phyloP scores from a whole-genome alignment of 2,797 vertebrate species.

The Anguilla marmorata region DNA sequence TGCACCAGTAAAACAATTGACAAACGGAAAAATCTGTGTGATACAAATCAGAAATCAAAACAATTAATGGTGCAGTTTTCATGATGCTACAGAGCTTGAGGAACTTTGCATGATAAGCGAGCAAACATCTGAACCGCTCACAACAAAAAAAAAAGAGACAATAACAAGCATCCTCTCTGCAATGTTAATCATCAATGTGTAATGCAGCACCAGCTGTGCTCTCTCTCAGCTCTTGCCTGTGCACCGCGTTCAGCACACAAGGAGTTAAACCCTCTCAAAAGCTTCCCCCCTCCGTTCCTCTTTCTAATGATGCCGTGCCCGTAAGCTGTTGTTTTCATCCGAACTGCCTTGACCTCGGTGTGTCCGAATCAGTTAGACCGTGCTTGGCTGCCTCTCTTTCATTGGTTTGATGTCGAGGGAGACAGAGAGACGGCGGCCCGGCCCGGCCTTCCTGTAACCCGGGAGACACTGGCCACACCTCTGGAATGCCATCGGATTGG shows the following conservation, averaged over 20 bases:
- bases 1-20: background rate
- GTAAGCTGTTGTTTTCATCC: slow-evolving; percentile 70
- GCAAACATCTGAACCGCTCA: background rate
- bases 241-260: slow-evolving; percentile 31
- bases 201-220: background rate
- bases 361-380: slow-evolving; percentile 66
- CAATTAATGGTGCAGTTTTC: background rate
- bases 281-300: slow-evolving; percentile 29
- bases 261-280: slow-evolving; percentile 36
- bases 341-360: slow-evolving; percentile 66
- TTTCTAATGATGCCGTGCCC: slow-evolving; percentile 53
- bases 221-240: background rate
- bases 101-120: background rate
- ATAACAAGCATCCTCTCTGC: background rate
- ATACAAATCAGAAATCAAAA: background rate
- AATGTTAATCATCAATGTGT: background rate
- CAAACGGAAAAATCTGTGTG: background rate
- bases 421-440: slow-evolving; percentile 4
- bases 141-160: background rate
- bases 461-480: slow-evolving; percentile 35
- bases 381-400: slow-evolving; percentile 50
- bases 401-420: slow-evolving; percentile 46
- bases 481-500: slow-evolving; percentile 11
- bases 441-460: background rate
- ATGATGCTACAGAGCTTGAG: background rate